Conservation (phyloP, 2,888 invertebrate genomes). For the Choreutis nemorana region DNA sequence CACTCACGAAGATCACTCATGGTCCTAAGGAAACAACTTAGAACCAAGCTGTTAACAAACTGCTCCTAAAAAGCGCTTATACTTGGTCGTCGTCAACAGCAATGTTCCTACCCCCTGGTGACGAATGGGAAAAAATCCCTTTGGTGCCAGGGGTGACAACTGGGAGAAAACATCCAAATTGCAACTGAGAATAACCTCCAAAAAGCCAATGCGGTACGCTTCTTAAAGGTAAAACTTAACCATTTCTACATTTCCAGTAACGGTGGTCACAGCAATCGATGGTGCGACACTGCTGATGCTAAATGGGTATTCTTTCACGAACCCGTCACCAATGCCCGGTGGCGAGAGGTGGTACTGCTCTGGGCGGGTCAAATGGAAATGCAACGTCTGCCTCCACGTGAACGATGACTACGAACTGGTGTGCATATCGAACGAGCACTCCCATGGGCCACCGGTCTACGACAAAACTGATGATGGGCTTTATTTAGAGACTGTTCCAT, state of each 20-base stretch:
- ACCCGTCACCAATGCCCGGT: conserved; percentile 45
- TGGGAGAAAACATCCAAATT: too few relatives aligned
- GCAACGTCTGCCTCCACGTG: conserved; percentile 48
- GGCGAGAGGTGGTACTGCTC: conserved; percentile 58
- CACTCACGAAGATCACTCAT: too few relatives aligned
- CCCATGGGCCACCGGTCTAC: conserved; percentile 41
- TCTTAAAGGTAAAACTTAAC: too few relatives aligned
- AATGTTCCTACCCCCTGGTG: too few relatives aligned
- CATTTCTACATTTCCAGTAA: conserved; percentile 49
- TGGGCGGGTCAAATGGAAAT: conserved; percentile 38
- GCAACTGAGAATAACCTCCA: too few relatives aligned
- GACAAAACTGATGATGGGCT: conserved; percentile 40
- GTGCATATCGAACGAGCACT: conserved; percentile 43
- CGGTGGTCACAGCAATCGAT: conserved; percentile 49
- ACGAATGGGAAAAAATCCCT: too few relatives aligned
- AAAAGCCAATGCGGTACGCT: too few relatives aligned
- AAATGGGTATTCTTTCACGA: conserved; percentile 48
- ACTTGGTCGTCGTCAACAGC: too few relatives aligned
- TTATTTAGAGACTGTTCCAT: conserved; percentile 25
- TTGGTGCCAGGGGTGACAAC: too few relatives aligned
- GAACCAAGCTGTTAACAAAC: too few relatives aligned
- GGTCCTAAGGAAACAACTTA: too few relatives aligned
- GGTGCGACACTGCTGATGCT: conserved; percentile 53
- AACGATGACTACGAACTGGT: conserved; percentile 57
- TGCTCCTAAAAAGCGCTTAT: too few relatives aligned